A percentile compares a stretch with the other conserved stretches of the same genome.
These are phyloP conservation scores for Ameiurus melas DNA, from an alignment of 2,113 vertebrate species.

Conservation along the genomic window DNA sequence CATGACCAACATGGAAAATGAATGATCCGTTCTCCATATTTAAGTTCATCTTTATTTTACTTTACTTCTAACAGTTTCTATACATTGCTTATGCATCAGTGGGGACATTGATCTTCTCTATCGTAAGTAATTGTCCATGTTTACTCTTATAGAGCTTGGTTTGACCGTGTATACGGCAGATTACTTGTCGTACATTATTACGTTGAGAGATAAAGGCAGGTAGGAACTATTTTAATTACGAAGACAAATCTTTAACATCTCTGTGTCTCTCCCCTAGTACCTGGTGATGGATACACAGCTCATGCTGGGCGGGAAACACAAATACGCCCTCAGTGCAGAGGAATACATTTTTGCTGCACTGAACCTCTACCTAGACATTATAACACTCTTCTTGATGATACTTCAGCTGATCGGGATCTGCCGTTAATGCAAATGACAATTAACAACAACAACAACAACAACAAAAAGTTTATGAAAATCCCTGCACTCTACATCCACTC, in stretches of 20 bases:
- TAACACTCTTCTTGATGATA: constrained; percentile 76
- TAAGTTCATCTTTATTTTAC: neutral
- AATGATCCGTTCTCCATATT: neutral
- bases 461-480: neutral
- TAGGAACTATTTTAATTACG: neutral
- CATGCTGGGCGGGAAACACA: constrained; percentile 76
- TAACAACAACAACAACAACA: neutral
- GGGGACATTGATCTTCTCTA: constrained; percentile 77
- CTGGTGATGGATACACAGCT: constrained; percentile 79
- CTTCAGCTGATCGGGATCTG: constrained; percentile 70
- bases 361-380: constrained; percentile 80
- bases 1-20: neutral
- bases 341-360: constrained; percentile 81
- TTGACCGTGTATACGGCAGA: neutral
- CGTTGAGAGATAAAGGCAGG: neutral
- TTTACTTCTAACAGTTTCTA: constrained; percentile 68
- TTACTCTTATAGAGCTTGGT: neutral
- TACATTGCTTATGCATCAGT: constrained; percentile 73
- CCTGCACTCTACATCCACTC: neutral
- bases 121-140: constrained; percentile 69
- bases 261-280: constrained; percentile 62
- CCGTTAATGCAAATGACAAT: constrained; percentile 20
- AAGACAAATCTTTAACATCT: neutral
- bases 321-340: constrained; percentile 72
- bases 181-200: neutral